These are phyloP conservation scores for Accipiter cooperii DNA, from an alignment of 2,113 vertebrate genomes.

Conservation along the genomic window DNA sequence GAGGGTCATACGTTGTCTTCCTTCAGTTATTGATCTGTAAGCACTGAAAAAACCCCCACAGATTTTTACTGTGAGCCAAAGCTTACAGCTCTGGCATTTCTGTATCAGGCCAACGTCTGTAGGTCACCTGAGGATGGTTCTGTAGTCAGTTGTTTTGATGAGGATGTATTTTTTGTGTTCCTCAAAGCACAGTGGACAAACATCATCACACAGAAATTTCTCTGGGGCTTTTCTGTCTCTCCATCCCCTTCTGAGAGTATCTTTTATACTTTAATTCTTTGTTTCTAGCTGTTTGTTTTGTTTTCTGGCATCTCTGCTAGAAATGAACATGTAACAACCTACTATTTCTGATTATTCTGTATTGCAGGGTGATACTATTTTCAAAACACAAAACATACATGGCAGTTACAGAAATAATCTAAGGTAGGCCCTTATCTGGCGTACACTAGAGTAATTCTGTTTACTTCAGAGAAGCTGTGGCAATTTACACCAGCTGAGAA, in stretches of 20 bases:
- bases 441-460: neutral
- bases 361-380: neutral
- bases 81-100: neutral
- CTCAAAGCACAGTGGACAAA: neutral
- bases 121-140: neutral
- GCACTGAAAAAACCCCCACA: neutral
- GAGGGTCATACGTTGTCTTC: neutral
- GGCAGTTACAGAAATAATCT: neutral
- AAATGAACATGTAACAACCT: neutral
- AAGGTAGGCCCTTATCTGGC: neutral
- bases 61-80: neutral
- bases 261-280: neutral
- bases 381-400: neutral
- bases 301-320: neutral
- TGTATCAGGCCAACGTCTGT: neutral
- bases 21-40: neutral
- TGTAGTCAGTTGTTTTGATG: neutral
- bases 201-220: neutral
- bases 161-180: neutral
- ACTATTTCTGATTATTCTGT: neutral
- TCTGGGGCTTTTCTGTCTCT: neutral
- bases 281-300: neutral
- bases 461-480: neutral
- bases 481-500: neutral
- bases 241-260: neutral